Percentiles rank a stretch among this genome's conserved stretches.
Conservation (phyloP, 2,888 invertebrate species). For the Microchrysa polita region DNA sequence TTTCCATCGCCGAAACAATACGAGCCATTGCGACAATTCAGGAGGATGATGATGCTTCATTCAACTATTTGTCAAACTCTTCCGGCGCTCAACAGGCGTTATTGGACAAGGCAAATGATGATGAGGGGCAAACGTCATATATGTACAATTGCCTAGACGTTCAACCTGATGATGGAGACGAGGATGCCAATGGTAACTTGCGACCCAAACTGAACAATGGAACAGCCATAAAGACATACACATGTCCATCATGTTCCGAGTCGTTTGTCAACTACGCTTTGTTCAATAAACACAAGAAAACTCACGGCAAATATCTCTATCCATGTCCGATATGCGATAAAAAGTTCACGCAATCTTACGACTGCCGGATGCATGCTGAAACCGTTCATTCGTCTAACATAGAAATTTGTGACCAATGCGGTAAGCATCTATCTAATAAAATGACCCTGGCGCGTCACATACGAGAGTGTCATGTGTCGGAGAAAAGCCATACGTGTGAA, state of each 20-base stretch:
- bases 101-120: no score
- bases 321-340: slow-evolving; percentile 45
- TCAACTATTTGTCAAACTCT: no score
- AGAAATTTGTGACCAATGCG: slow-evolving; percentile 42
- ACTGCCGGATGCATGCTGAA: slow-evolving; percentile 35
- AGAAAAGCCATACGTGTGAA: slow-evolving; percentile 37
- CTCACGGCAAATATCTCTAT: slow-evolving; percentile 31
- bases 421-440: slow-evolving; percentile 43
- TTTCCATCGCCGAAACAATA: no score
- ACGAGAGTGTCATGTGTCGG: slow-evolving; percentile 40
- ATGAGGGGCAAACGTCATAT: no score
- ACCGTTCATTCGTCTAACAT: slow-evolving; percentile 8
- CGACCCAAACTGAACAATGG: no score
- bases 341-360: slow-evolving; percentile 42
- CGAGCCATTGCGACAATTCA: no score
- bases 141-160: no score
- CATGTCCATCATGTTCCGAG: neutral
- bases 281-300: slow-evolving; percentile 44
- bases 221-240: neutral
- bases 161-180: no score
- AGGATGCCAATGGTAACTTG: no score
- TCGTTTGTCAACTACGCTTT: neutral
- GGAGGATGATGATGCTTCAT: no score
- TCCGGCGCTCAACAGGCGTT: no score
- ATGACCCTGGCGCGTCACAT: slow-evolving; percentile 47